Conservation (phyloP, 2,888 invertebrate genomes). For the Amiota mariae region DNA sequence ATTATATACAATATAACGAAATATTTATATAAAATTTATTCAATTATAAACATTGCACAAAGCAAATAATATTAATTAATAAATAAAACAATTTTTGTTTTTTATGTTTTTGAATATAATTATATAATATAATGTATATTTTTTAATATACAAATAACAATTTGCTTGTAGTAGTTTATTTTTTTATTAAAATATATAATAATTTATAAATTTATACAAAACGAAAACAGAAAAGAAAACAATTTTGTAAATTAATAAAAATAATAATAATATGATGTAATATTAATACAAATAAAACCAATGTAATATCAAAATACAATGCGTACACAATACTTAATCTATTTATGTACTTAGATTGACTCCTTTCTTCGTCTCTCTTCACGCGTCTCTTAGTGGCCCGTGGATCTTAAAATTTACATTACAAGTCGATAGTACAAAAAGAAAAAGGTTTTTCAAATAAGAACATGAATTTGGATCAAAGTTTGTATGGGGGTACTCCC, state of each 20-base stretch:
- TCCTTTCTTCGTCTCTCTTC: too few species aligned
- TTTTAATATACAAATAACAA: constrained; percentile 13
- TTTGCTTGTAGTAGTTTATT: constrained; percentile 28
- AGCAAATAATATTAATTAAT: constrained; percentile 40
- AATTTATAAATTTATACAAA: constrained; percentile 11
- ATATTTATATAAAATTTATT: constrained; percentile 25
- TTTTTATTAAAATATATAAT: constrained; percentile 14
- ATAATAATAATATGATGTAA: constrained; percentile 1
- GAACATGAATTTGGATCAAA: too few species aligned
- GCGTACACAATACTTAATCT: neutral
- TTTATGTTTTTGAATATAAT: constrained; percentile 37
- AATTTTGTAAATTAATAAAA: constrained; percentile 1
- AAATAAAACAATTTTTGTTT: constrained; percentile 37
- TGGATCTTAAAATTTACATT: too few species aligned
- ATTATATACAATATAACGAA: constrained; percentile 18
- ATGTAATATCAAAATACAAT: neutral
- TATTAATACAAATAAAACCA: neutral
- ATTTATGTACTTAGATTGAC: too few species aligned
- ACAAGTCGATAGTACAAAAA: too few species aligned
- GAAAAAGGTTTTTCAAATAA: too few species aligned
- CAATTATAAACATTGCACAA: constrained; percentile 29
- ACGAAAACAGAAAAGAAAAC: too few species aligned
- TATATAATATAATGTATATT: constrained; percentile 16
- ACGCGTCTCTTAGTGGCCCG: too few species aligned
- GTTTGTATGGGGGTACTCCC: too few species aligned